A percentile compares a stretch with the other conserved stretches of the same genome.
Conservation (phyloP, 2,888 invertebrate genomes). For the Campoplex nolae region DNA sequence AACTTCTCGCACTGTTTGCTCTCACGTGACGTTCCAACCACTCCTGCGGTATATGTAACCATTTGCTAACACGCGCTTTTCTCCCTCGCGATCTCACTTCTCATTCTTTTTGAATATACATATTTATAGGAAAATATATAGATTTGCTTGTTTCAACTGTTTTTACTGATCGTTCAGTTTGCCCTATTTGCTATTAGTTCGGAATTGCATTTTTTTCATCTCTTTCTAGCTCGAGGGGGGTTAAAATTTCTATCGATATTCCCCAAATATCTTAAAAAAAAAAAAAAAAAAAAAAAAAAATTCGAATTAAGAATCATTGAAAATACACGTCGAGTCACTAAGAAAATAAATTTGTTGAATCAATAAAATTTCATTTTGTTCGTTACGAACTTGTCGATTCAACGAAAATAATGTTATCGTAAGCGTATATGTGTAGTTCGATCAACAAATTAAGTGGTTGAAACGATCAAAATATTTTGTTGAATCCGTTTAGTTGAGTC, state of each 20-base stretch:
- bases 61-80: conserved; percentile 59
- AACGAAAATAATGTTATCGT: too few relatives aligned
- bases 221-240: conserved; percentile 1
- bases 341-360: too few relatives aligned
- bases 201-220: too few relatives aligned
- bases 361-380: too few relatives aligned
- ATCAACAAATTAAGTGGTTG: too few relatives aligned
- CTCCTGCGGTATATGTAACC: conserved; percentile 61
- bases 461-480: too few relatives aligned
- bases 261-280: neutral
- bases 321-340: neutral
- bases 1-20: conserved; percentile 64
- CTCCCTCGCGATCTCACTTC: conserved; percentile 58
- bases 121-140: neutral
- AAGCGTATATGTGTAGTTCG: too few relatives aligned
- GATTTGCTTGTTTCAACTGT: neutral
- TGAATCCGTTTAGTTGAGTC: too few relatives aligned
- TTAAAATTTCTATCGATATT: neutral
- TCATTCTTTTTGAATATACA: conserved; percentile 1
- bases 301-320: neutral
- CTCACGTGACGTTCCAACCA: conserved; percentile 66
- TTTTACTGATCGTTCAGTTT: conserved; percentile 41
- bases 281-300: neutral
- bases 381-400: too few relatives aligned
- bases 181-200: neutral